Base-by-base conservation (phyloP, 2,888 invertebrate genomes). In the Rhopalosiphum nymphaeae region DNA sequence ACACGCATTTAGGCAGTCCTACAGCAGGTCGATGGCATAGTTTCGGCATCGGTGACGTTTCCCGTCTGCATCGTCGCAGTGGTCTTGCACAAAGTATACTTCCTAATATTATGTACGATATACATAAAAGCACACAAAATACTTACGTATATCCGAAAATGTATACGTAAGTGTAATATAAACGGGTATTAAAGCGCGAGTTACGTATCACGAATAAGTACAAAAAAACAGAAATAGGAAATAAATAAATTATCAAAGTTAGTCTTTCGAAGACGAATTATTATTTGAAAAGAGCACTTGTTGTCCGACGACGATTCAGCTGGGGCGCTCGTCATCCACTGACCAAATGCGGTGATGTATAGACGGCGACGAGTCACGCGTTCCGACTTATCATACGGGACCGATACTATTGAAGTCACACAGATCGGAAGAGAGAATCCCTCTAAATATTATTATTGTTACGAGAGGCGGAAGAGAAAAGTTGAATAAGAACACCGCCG, bases 1-100 rank as follows among this genome's bases (percentile, higher is more conserved):
- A 88, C 29, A 67, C 87, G 26, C 87, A 67, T 92, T 91, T 57
- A 42, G 67, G 88, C 88, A 53, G 53, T 44, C 21, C 57, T 42
- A 36, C 46, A n/a, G 61, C 46, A 7, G 4, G 25, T 4, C 44
- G 29, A 89, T 25, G 42, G 13, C 29, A 26, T 87, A 46, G 1
- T 25, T 56, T 56, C 56, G n/a, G 42, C 0, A 49, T 49, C 26
- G 49, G 21, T n/a, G 21, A 42, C 53, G 42, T 53, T 78, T 93
- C 42, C 10, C 53, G 56, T 56, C 44, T 21, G 25, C 67, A 78
- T 92, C 29, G 21, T 44, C 36, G 42, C 0, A 5, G 9, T 89
- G 16, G 86, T 86, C 36, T 78, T n/a, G n/a, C n/a, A 67, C n/a
- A 16, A n/a, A 67, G n/a, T n/a, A n/a, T 67, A 67, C 67, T n/a